Conservation (phyloP, 1,140 invertebrate species). For the Cylas formicarius region DNA sequence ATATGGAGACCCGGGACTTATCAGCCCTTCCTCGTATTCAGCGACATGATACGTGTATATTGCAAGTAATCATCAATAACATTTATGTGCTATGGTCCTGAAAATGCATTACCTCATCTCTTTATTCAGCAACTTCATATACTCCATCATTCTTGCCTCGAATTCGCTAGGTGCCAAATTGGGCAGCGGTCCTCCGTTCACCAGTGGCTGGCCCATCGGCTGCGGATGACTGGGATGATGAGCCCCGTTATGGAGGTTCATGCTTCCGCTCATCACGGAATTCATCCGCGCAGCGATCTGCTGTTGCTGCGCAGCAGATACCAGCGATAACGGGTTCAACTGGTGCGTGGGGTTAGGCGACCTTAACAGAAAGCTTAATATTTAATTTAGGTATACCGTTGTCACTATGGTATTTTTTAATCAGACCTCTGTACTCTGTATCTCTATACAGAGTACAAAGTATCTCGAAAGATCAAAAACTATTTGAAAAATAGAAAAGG, state of each 20-base stretch:
- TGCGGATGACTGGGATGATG: slow-evolving; percentile 45
- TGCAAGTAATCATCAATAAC: no score
- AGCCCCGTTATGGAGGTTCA: slow-evolving; percentile 47
- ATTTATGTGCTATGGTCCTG: no score
- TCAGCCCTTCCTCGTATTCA: no score
- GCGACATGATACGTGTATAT: no score
- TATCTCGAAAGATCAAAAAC: no score
- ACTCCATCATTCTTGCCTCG: slow-evolving; percentile 69
- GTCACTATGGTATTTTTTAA: no score
- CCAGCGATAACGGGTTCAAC: slow-evolving; percentile 69
- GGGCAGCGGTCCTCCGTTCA: slow-evolving; percentile 30
- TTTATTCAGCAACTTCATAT: slow-evolving; percentile 61
- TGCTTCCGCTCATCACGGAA: slow-evolving; percentile 44
- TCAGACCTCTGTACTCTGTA: no score
- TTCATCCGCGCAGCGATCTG: slow-evolving; percentile 35
- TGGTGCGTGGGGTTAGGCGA: slow-evolving; percentile 55
- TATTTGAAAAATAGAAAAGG: no score
- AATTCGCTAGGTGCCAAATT: slow-evolving; percentile 57
- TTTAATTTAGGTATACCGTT: not conserved
- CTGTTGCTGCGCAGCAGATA: slow-evolving; percentile 48
- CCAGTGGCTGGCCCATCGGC: slow-evolving; percentile 41
- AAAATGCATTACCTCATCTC: slow-evolving; percentile 43
- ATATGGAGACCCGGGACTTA: no score
- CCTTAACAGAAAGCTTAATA: slow-evolving; percentile 28
- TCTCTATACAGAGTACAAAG: no score